Percentiles rank a stretch among this genome's conserved stretches.
Evolutionary conservation across 2,888 invertebrate species (phyloP).

Genomic region (Ommatoiulus sabulosus): DNA sequence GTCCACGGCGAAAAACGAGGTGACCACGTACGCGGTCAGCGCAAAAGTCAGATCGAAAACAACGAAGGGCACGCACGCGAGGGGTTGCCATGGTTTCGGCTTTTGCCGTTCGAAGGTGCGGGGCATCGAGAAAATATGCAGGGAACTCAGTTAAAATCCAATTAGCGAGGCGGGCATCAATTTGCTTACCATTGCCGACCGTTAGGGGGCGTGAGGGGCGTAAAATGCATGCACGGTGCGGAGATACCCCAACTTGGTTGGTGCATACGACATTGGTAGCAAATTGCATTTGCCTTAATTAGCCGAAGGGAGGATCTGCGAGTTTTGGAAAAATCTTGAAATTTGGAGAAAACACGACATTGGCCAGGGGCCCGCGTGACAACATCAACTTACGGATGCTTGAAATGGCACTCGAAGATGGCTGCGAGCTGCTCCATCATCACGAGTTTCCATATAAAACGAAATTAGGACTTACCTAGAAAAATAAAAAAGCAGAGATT

Average conservation of each 20-base stretch:
- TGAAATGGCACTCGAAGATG: no score
- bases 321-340: neutral
- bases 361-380: no score
- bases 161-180: slow-evolving; percentile 8
- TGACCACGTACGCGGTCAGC: neutral
- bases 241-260: neutral
- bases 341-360: neutral
- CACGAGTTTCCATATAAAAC: no score
- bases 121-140: neutral
- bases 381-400: no score
- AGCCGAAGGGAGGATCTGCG: neutral
- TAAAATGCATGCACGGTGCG: neutral
- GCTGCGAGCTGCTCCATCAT: no score
- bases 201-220: neutral
- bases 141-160: neutral
- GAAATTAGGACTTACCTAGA: neutral
- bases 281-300: neutral
- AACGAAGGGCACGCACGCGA: neutral
- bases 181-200: neutral
- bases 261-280: neutral
- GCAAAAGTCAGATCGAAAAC: neutral
- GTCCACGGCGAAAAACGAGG: neutral
- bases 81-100: neutral
- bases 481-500: neutral
- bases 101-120: neutral